Evolutionary conservation across 2,797 vertebrate species (phyloP).

Genomic region (Ara ararauna): DNA sequence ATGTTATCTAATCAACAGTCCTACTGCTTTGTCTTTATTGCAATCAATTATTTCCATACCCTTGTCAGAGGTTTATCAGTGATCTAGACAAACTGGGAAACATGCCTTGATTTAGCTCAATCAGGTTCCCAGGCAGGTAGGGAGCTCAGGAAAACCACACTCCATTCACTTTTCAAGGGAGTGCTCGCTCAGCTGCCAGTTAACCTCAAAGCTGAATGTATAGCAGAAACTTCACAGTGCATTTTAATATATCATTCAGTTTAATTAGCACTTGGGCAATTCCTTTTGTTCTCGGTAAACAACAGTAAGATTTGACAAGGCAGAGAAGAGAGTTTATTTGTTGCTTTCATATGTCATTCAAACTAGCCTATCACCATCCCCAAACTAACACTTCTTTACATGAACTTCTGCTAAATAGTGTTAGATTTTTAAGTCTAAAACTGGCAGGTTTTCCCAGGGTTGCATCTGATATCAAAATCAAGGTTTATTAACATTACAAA

Average conservation of each 20-base stretch:
- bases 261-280: constrained; percentile 70
- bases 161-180: not conserved
- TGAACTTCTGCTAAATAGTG: constrained; percentile 75
- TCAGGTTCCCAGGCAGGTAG: not conserved
- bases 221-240: not conserved
- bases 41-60: not conserved
- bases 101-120: not conserved
- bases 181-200: not conserved
- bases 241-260: not conserved
- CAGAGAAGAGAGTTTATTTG: constrained; percentile 3
- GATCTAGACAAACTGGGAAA: not conserved
- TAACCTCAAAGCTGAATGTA: not conserved
- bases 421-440: constrained; percentile 72
- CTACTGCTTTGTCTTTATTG: not conserved
- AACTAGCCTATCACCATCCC: constrained; percentile 65
- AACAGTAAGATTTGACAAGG: constrained; percentile 51
- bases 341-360: constrained; percentile 70
- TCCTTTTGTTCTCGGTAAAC: constrained; percentile 62
- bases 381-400: constrained; percentile 71
- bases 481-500: constrained; percentile 87
- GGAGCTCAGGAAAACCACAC: not conserved
- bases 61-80: not conserved
- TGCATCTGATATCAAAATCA: constrained; percentile 81
- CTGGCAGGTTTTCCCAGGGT: constrained; percentile 79
- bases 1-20: not conserved